Evolutionary conservation across 1,140 invertebrate genomes (phyloP), one percentile per base, ranked within the genome.

Genomic region (honey bee (Apis mellifera)): DNA sequence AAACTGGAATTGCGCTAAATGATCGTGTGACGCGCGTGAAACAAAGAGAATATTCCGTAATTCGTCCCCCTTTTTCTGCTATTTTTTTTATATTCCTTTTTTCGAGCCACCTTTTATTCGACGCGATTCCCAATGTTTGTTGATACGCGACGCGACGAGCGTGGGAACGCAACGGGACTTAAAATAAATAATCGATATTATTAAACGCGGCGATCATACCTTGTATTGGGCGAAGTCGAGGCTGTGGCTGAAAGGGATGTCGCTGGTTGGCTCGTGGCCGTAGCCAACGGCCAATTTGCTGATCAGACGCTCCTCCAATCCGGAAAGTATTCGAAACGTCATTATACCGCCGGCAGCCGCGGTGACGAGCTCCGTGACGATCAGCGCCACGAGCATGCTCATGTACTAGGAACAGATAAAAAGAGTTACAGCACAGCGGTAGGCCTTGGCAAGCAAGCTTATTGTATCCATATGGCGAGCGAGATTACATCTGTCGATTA

Each of bases 141-240:
- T 42, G 32, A 42, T 42, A 42, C 32, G 32, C 5, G 7, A 32
- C 32, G 32, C 5, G 3, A 42, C 32, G 32, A 42, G 7, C 32
- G 32, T 42, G 7, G 0, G 32, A 66, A 59, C 50, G n/a, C n/a
- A n/a, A n/a, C n/a, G n/a, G n/a, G 54, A 2, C 17, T 0, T 11
- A 57, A 19, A 78, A 32, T 75, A 57, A 15, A 60, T 57, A 17
- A 73, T 60, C 72, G 52, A 78, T 26, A 62, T 78, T 69, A 48
- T 74, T 82, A 68, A 21, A 55, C 15, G 7, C 32, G 32, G 5
- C 42, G 3, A 9, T 3, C 57, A 59, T 86, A 95, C 95, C 90
- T 95, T 94, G 70, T 93, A 95, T 85, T 95, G 95, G 59, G 94
- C 93, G 75, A 94, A 94, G 88, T 95, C 94, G 50, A 95, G 89